These are phyloP conservation scores for Trichomalopsis sarcophagae DNA, from an alignment of 1,140 invertebrate genomes.

Conservation along the genomic window DNA sequence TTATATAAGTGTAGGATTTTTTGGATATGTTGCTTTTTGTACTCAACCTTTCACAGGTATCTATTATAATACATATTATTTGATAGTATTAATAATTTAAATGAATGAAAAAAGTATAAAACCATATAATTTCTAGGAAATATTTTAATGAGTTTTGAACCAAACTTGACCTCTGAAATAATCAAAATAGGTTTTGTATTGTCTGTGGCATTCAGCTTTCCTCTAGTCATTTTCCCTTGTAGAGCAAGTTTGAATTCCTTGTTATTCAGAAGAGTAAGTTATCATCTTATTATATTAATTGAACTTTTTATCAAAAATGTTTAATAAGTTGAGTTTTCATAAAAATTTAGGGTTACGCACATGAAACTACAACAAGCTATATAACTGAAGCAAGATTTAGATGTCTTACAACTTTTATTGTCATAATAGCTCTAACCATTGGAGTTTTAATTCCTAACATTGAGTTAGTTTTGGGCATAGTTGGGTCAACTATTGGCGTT, in stretches of 20 bases:
- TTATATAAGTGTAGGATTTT: slow-evolving; percentile 91
- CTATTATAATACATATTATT: slow-evolving; percentile 33
- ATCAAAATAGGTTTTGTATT: slow-evolving; percentile 96
- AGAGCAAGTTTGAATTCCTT: slow-evolving; percentile 94
- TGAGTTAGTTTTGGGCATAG: slow-evolving; percentile 92
- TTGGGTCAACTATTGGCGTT: slow-evolving; percentile 96
- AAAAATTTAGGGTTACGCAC: slow-evolving; percentile 70
- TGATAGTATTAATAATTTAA: slow-evolving; percentile 62
- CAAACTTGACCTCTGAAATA: slow-evolving; percentile 86
- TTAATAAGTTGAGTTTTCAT: not conserved
- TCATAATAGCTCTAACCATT: slow-evolving; percentile 83
- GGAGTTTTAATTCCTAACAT: slow-evolving; percentile 91
- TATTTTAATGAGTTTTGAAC: slow-evolving; percentile 89
- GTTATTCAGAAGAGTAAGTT: slow-evolving; percentile 86
- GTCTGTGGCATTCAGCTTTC: slow-evolving; percentile 96
- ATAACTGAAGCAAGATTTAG: slow-evolving; percentile 89
- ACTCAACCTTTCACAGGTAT: slow-evolving; percentile 83
- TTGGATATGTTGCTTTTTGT: slow-evolving; percentile 96
- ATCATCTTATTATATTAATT: slow-evolving; percentile 6
- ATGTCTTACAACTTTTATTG: slow-evolving; percentile 85
- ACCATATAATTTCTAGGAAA: slow-evolving; percentile 81
- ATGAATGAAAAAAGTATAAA: slow-evolving; percentile 62
- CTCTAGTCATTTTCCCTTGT: slow-evolving; percentile 97
- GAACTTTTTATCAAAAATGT: not conserved
- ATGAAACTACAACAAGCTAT: slow-evolving; percentile 77